Evolutionary conservation across 2,888 invertebrate species (phyloP).

Genomic region (Acrobeloides nanus): DNA sequence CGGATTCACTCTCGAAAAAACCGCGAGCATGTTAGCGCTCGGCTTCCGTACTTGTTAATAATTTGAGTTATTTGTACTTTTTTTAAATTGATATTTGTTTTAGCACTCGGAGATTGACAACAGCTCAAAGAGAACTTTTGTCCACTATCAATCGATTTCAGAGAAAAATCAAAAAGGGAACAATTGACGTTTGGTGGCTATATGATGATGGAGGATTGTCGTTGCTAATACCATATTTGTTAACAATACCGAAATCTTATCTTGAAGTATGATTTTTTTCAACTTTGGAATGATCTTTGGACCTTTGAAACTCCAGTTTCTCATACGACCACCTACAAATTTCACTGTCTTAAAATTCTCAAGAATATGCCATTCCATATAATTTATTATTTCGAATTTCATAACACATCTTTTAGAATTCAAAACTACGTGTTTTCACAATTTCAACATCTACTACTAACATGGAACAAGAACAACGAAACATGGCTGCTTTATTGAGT

Average conservation of each 20-base stretch:
- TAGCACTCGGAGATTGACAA: constrained; percentile 8
- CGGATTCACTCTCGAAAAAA: too few species aligned
- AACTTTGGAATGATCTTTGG: too few species aligned
- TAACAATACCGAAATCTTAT: constrained; percentile 21
- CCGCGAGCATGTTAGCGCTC: too few species aligned
- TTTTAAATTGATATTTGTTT: too few species aligned
- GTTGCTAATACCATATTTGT: constrained; percentile 18
- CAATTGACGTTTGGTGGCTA: constrained; percentile 25
- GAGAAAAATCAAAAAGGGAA: constrained; percentile 40
- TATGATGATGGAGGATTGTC: constrained; percentile 24
- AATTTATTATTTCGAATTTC: too few species aligned
- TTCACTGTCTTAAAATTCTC: too few species aligned
- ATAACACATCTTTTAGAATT: too few species aligned
- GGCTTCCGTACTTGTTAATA: too few species aligned
- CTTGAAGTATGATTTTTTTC: constrained; percentile 12
- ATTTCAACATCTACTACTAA: constrained; percentile 42
- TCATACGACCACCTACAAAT: too few species aligned
- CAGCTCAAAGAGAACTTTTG: constrained; percentile 38
- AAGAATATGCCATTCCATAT: not conserved
- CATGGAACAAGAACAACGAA: constrained; percentile 50
- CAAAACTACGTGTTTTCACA: constrained; percentile 50
- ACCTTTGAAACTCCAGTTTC: too few species aligned
- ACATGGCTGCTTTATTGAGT: constrained; percentile 84
- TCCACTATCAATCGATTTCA: constrained; percentile 50
- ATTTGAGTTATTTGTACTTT: too few species aligned